A percentile compares a stretch with the other conserved stretches of the same genome.
These are phyloP conservation scores for Acanthosepion esculentum DNA, from an alignment of 2,888 invertebrate species.

Conservation along the genomic window DNA sequence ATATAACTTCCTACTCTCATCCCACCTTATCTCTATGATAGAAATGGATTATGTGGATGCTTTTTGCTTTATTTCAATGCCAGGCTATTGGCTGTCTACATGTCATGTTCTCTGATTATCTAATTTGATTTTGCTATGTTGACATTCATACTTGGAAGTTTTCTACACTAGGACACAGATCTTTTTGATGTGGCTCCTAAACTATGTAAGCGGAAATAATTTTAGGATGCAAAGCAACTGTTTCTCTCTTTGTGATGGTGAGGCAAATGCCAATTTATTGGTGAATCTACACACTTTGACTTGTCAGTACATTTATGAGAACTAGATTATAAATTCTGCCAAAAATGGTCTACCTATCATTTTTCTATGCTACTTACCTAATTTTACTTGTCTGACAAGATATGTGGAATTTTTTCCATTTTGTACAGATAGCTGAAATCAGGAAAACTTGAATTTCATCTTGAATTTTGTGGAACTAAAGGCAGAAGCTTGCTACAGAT, in stretches of 20 bases:
- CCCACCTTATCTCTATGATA: background rate
- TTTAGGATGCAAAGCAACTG: background rate
- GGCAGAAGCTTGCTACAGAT: too few relatives aligned
- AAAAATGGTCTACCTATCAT: background rate
- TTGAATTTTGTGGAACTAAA: too few relatives aligned
- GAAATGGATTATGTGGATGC: background rate
- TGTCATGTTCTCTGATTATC: background rate
- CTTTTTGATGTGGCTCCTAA: background rate
- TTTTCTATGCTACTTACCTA: background rate
- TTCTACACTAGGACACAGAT: background rate
- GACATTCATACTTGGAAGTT: background rate
- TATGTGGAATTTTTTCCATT: too few relatives aligned
- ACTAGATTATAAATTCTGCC: background rate
- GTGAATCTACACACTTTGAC: background rate
- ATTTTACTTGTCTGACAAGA: too few relatives aligned
- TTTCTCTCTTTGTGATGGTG: background rate
- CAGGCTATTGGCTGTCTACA: background rate
- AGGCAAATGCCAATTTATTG: background rate
- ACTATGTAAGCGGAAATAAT: constrained; percentile 3
- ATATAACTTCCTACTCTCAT: too few relatives aligned
- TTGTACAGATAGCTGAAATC: too few relatives aligned
- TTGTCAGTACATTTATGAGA: background rate
- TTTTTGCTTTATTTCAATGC: background rate
- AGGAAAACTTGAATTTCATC: too few relatives aligned
- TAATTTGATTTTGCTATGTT: background rate